Percentiles rank a stretch among this genome's conserved stretches.
phyloP scores from a whole-genome alignment of 2,888 invertebrate genomes.

The Synanthedon vespiformis region DNA sequence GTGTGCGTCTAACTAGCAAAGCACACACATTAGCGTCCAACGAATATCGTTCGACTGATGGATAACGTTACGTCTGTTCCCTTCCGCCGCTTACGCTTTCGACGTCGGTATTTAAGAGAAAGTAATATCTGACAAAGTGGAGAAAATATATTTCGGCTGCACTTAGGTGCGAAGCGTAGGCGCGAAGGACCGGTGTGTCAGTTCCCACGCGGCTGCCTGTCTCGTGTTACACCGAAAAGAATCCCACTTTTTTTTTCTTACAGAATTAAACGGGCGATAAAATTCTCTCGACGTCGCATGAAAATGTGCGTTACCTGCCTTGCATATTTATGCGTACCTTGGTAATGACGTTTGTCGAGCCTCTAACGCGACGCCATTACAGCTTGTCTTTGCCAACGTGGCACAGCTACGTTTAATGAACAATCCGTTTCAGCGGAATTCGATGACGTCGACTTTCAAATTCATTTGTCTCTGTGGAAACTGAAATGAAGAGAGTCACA shows the following conservation, averaged over 20 bases:
- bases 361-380: slow-evolving; percentile 55
- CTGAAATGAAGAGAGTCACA: slow-evolving; percentile 18
- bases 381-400: slow-evolving; percentile 1
- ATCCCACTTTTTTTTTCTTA: slow-evolving; percentile 59
- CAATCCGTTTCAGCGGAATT: slow-evolving; percentile 50
- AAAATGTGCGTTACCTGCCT: slow-evolving; percentile 71
- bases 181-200: slow-evolving; percentile 36
- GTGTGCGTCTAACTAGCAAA: slow-evolving; percentile 38
- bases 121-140: slow-evolving; percentile 59
- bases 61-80: slow-evolving; percentile 53
- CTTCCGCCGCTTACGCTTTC: slow-evolving; percentile 39
- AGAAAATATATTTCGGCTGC: slow-evolving; percentile 58
- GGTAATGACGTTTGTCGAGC: slow-evolving; percentile 67
- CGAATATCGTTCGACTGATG: slow-evolving; percentile 51
- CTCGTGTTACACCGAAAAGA: slow-evolving; percentile 59
- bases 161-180: slow-evolving; percentile 51
- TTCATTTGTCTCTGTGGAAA: slow-evolving; percentile 38
- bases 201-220: slow-evolving; percentile 62
- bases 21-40: slow-evolving; percentile 53
- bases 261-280: slow-evolving; percentile 69
- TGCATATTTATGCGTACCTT: slow-evolving; percentile 68
- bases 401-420: slow-evolving; percentile 30
- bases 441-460: slow-evolving; percentile 44
- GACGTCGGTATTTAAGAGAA: slow-evolving; percentile 48
- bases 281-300: slow-evolving; percentile 70